These are phyloP conservation scores for Sitobion miscanthi DNA, from an alignment of 1,140 invertebrate species.

Conservation along the genomic window DNA sequence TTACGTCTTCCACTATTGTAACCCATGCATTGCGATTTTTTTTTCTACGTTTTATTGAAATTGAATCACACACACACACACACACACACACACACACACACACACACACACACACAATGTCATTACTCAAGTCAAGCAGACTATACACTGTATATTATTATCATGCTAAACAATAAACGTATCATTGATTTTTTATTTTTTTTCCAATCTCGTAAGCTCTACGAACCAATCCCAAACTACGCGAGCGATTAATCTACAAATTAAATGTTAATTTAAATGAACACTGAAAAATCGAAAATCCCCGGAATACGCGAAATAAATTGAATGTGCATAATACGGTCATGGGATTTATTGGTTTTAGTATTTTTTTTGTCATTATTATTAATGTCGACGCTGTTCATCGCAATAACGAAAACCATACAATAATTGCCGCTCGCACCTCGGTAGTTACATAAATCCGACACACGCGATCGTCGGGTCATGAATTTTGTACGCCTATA, in stretches of 20 bases:
- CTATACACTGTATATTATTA: neutral
- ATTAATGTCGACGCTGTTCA: neutral
- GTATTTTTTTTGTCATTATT: neutral
- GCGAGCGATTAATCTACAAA: neutral
- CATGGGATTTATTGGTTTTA: neutral
- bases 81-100: neutral
- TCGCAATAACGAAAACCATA: neutral
- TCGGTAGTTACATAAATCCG: neutral
- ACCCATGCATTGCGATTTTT: neutral
- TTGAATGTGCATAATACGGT: slow-evolving; percentile 1
- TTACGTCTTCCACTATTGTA: neutral
- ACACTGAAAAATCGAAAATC: neutral
- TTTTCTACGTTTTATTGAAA: neutral
- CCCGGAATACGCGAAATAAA: neutral
- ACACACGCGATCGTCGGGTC: too few relatives aligned
- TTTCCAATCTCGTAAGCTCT: neutral
- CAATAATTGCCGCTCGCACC: neutral
- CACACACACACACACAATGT: neutral
- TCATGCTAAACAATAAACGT: neutral
- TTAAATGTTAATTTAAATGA: slow-evolving; percentile 19
- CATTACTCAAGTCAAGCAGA: neutral
- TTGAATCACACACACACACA: neutral
- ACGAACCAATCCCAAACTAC: neutral
- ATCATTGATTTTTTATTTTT: neutral
- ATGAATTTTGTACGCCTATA: too few relatives aligned